Conservation (phyloP, 2,113 vertebrate species). For the Notothenia rossii region DNA sequence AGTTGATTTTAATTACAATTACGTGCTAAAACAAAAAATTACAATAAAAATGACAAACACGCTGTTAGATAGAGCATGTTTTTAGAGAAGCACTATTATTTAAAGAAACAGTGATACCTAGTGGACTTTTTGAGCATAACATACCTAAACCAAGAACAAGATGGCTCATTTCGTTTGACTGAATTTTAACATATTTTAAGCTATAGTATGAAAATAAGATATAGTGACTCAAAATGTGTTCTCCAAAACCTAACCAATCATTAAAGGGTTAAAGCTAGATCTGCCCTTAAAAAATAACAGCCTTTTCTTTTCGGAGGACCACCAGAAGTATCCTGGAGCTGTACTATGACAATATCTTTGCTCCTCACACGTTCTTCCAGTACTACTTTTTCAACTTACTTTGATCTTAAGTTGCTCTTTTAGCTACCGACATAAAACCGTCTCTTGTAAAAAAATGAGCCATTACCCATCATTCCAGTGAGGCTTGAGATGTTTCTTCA, state of each 20-base stretch:
- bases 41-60: too few species aligned
- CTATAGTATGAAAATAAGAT: too few species aligned
- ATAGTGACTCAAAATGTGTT: too few species aligned
- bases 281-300: not conserved
- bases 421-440: not conserved
- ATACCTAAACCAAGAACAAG: too few species aligned
- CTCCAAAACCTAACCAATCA: not conserved
- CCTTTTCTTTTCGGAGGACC: not conserved
- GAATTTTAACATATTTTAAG: too few species aligned
- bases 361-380: not conserved
- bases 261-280: not conserved
- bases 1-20: too few species aligned
- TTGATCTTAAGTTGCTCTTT: not conserved
- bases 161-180: too few species aligned
- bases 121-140: too few species aligned
- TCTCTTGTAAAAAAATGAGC: not conserved
- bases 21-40: too few species aligned
- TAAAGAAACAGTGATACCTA: too few species aligned
- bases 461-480: conserved; percentile 97
- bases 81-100: too few species aligned
- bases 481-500: conserved; percentile 95
- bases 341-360: not conserved
- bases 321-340: not conserved
- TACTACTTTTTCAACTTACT: not conserved
- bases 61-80: too few species aligned